Evolutionary conservation across 1,140 invertebrate genomes (phyloP).

Genomic region (Aphaenogaster rudis): DNA sequence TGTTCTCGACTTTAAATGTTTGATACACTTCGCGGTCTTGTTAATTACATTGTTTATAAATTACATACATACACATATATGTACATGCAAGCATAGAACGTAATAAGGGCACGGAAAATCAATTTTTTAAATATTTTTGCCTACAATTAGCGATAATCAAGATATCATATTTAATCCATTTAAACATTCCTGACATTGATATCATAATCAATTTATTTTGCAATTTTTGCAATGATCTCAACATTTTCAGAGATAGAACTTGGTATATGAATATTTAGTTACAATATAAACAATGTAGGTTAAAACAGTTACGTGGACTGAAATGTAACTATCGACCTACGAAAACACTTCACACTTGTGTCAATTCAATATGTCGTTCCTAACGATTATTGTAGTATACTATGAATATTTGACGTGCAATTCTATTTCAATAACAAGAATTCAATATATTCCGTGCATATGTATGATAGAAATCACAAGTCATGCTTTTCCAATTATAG

Average conservation of each 20-base stretch:
- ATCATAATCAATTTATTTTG: constrained; percentile 8
- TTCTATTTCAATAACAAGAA: neutral
- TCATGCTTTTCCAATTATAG: neutral
- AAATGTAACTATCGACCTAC: constrained; percentile 25
- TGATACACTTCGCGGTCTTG: too few species aligned
- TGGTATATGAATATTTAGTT: neutral
- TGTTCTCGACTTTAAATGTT: too few species aligned
- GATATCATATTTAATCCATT: neutral
- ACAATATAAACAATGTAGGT: constrained; percentile 29
- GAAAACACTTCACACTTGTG: constrained; percentile 21
- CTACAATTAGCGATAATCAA: neutral
- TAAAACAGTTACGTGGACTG: neutral
- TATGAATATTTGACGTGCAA: constrained; percentile 33
- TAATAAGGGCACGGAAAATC: neutral
- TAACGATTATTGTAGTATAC: constrained; percentile 15
- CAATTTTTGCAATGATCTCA: neutral
- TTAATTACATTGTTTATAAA: too few species aligned
- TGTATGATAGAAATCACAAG: neutral
- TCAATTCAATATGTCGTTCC: constrained; percentile 23
- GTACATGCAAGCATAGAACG: neutral
- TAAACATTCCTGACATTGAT: neutral
- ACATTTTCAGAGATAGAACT: neutral
- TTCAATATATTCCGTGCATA: neutral
- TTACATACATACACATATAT: neutral
- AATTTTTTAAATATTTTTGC: neutral